A percentile compares a stretch with the other conserved stretches of the same genome.
Evolutionary conservation across 2,113 vertebrate genomes (phyloP).

Genomic region (Reinhardtius hippoglossoides): DNA sequence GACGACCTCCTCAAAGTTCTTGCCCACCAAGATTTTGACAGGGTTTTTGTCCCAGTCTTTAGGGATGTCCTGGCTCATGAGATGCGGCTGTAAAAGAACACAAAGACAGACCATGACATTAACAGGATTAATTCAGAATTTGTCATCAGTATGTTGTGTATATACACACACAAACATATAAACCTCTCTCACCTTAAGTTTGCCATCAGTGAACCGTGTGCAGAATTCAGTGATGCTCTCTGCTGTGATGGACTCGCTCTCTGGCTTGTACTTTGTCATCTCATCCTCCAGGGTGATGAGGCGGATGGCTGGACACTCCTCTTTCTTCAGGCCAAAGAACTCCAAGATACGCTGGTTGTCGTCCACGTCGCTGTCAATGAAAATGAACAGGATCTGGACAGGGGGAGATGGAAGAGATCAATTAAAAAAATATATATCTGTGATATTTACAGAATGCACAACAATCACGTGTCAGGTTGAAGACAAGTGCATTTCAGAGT

Average conservation of each 20-base stretch:
- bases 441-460: background rate
- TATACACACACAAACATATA: too few relatives aligned
- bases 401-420: background rate
- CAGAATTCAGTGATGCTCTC: conserved; percentile 92
- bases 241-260: conserved; percentile 86
- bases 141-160: background rate
- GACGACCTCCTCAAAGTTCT: conserved; percentile 95
- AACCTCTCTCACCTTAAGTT: conserved; percentile 89
- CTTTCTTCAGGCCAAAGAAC: conserved; percentile 98
- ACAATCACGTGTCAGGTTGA: background rate
- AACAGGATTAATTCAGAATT: background rate
- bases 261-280: conserved; percentile 98
- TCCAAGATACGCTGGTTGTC: conserved; percentile 99
- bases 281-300: conserved; percentile 98
- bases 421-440: background rate
- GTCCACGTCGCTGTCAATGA: conserved; percentile 93
- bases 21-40: conserved; percentile 93
- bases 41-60: conserved; percentile 96
- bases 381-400: conserved; percentile 96
- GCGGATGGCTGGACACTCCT: conserved; percentile 94
- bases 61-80: conserved; percentile 98
- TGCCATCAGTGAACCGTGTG: conserved; percentile 89
- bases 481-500: background rate
- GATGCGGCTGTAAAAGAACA: conserved; percentile 85
- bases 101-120: background rate